phyloP scores from a whole-genome alignment of 2,888 invertebrate genomes.

The Flabesymbios commensalis region DNA sequence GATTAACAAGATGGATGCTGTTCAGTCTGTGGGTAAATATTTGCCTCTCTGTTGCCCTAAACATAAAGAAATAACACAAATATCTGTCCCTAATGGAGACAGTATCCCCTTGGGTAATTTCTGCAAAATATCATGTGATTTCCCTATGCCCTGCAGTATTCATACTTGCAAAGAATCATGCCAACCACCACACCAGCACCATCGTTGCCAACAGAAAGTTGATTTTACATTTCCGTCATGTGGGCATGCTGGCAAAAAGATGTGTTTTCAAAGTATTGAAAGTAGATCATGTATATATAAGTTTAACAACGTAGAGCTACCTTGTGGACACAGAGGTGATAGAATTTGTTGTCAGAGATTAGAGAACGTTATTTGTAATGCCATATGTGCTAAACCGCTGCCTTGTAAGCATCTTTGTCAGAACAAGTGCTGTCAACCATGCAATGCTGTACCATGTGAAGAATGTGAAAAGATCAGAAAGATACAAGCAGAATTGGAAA shows the following conservation, averaged over 20 bases:
- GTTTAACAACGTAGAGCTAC: not conserved
- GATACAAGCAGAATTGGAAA: not conserved
- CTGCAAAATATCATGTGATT: conserved; percentile 12
- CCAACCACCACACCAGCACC: conserved; percentile 18
- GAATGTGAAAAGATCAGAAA: conserved; percentile 8
- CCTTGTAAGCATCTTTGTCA: conserved; percentile 23
- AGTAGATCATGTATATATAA: not conserved
- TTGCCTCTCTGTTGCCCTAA: conserved; percentile 15
- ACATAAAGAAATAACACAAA: conserved; percentile 10
- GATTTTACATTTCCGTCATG: conserved; percentile 16
- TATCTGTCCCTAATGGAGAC: not conserved
- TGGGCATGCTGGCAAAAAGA: conserved; percentile 13
- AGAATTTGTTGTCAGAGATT: conserved; percentile 5
- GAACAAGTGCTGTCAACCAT: conserved; percentile 11
- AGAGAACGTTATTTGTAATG: conserved; percentile 5
- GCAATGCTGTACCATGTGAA: conserved; percentile 10
- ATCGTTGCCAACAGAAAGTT: conserved; percentile 7
- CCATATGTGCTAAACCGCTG: conserved; percentile 9
- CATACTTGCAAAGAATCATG: conserved; percentile 14
- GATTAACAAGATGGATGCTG: not conserved
- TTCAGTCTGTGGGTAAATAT: not conserved
- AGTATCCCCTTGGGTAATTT: conserved; percentile 14
- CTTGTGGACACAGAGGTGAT: conserved; percentile 13
- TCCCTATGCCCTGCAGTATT: conserved; percentile 9
- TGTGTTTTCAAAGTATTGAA: conserved; percentile 13